phyloP scores from a whole-genome alignment of 2,113 vertebrate genomes.

The Grallaria varia region DNA sequence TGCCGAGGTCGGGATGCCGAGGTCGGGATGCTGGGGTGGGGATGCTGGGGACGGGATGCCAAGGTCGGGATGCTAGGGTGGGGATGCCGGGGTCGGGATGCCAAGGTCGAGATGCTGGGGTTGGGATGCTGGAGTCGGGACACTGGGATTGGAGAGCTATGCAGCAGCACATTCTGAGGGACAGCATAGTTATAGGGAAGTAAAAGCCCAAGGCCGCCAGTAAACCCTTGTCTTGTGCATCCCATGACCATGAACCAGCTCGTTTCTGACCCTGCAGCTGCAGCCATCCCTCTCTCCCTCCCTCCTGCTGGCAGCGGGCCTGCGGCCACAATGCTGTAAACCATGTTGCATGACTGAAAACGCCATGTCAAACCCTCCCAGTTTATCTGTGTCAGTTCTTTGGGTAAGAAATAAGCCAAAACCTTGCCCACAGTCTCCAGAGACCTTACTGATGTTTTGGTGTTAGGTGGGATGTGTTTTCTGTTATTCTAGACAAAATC shows the following conservation, averaged over 20 bases:
- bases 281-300: background rate
- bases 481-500: background rate
- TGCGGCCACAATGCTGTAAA: background rate
- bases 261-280: background rate
- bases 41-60: no score
- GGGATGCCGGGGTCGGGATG: background rate
- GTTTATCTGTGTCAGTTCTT: background rate
- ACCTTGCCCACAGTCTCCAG: background rate
- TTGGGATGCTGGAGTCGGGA: background rate
- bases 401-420: background rate
- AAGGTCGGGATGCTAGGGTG: background rate
- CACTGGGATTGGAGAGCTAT: no score
- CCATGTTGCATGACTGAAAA: accelerated
- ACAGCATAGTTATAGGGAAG: background rate
- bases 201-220: accelerated
- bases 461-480: background rate
- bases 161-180: background rate
- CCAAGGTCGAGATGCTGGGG: no score
- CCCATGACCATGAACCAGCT: background rate
- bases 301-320: background rate
- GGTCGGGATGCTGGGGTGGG: no score
- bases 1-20: background rate
- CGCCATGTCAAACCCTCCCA: accelerated
- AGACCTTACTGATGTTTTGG: background rate
- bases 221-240: accelerated